These are phyloP conservation scores for Rosalia funebris DNA, from an alignment of 2,888 invertebrate species.

Conservation along the genomic window DNA sequence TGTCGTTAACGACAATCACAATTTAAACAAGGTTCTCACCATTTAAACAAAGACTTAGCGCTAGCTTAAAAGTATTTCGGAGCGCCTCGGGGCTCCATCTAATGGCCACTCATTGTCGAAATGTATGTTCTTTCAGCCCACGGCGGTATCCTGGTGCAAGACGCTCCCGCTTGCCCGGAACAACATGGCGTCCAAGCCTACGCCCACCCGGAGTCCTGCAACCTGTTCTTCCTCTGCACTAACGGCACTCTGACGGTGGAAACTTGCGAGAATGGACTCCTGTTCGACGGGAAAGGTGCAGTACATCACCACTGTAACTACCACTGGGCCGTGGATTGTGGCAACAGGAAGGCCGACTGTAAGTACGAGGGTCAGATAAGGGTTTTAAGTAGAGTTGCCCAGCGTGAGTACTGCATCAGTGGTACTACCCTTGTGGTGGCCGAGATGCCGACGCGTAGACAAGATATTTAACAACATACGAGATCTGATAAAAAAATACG, in stretches of 20 bases:
- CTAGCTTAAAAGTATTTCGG: too few relatives aligned
- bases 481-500: too few relatives aligned
- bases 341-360: constrained; percentile 82
- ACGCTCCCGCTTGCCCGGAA: constrained; percentile 83
- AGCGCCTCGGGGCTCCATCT: not conserved
- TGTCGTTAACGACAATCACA: too few relatives aligned
- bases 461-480: too few relatives aligned
- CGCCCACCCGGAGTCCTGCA: constrained; percentile 87
- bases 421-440: too few relatives aligned
- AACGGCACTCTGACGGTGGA: constrained; percentile 91
- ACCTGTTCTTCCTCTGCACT: constrained; percentile 90
- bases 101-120: not conserved
- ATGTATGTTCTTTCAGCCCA: constrained; percentile 65
- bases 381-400: too few relatives aligned
- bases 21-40: too few relatives aligned
- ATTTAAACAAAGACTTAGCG: too few relatives aligned
- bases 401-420: too few relatives aligned
- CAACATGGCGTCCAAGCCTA: constrained; percentile 84
- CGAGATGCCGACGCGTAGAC: too few relatives aligned
- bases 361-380: constrained; percentile 62
- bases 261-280: constrained; percentile 89
- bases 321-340: constrained; percentile 92
- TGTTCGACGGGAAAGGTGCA: constrained; percentile 90
- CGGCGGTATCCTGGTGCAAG: constrained; percentile 70
- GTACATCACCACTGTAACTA: constrained; percentile 95